Evolutionary conservation across 2,113 vertebrate genomes (phyloP).

Genomic region (rat (Rattus norvegicus)): GRCr8 NC_086031.1:51920501-51921000

Average conservation of each 20-base stretch:
- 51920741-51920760: background rate
- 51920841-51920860: background rate
- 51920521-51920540: too few species aligned
- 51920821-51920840: background rate
- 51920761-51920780: background rate
- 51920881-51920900: slow-evolving; percentile 48
- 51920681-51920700: background rate
- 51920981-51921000: slow-evolving; percentile 53
- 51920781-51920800: background rate
- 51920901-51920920: background rate
- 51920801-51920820: background rate
- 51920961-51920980: slow-evolving; percentile 53
- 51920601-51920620: slow-evolving; percentile 73
- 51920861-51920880: background rate
- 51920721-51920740: background rate
- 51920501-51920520: too few species aligned
- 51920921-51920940: slow-evolving; percentile 38
- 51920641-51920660: slow-evolving; percentile 37
- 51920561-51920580: too few species aligned
- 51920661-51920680: background rate
- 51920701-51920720: background rate
- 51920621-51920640: slow-evolving; percentile 63
- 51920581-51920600: slow-evolving; percentile 5
- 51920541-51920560: too few species aligned
- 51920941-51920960: background rate